phyloP scores from a whole-genome alignment of 2,888 invertebrate species.

The Amblyteles armatorius region DNA sequence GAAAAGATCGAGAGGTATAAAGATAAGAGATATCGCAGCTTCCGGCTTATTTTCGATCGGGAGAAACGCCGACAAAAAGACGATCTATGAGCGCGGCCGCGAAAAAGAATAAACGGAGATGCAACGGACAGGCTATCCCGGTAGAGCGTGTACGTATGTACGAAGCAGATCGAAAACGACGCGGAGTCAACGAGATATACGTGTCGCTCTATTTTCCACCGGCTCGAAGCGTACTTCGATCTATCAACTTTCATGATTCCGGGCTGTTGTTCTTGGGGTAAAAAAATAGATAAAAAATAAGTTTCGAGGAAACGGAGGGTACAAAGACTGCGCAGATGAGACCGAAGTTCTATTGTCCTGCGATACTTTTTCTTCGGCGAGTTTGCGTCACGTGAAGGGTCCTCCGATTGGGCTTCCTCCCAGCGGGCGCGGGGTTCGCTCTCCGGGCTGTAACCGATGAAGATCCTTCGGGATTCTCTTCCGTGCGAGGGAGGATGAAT shows the following conservation, averaged over 20 bases:
- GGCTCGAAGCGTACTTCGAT: not conserved
- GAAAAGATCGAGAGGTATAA: conserved; percentile 25
- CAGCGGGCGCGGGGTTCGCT: not conserved
- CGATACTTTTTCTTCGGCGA: conserved; percentile 35
- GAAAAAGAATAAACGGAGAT: conserved; percentile 2
- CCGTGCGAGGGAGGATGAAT: conserved; percentile 44
- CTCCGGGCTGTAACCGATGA: conserved; percentile 45
- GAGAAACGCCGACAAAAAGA: conserved; percentile 9
- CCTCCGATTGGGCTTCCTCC: conserved; percentile 45
- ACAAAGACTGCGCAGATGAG: not conserved
- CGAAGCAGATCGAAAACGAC: conserved; percentile 11
- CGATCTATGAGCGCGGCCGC: not conserved
- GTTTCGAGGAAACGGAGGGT: not conserved
- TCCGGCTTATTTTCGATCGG: conserved; percentile 38
- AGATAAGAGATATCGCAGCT: conserved; percentile 22
- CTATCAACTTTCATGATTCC: not conserved
- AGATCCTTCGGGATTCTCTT: conserved; percentile 60
- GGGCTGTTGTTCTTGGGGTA: not conserved
- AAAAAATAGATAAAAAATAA: conserved; percentile 6
- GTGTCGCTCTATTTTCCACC: not conserved
- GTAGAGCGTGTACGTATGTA: not conserved
- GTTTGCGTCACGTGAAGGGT: conserved; percentile 33
- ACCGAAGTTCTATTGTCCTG: conserved; percentile 34
- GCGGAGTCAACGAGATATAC: not conserved
- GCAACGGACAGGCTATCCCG: not conserved